Evolutionary conservation across 2,113 vertebrate genomes (phyloP).

Genomic region (Lampris incognitus): DNA sequence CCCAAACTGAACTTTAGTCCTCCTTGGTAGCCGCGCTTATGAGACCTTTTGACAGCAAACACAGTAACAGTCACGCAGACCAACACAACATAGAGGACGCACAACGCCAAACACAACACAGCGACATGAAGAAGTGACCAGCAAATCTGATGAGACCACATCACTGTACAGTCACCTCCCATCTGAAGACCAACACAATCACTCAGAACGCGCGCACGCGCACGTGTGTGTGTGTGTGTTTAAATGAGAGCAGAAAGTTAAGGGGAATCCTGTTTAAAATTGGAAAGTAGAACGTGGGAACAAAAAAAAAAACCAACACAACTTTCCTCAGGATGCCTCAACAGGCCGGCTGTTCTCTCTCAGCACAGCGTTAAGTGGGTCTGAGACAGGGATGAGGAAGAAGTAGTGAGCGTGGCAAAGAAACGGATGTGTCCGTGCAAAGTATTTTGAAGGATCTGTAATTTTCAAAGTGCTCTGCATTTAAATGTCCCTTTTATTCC

Average conservation of each 20-base stretch:
- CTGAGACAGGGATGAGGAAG: conserved; percentile 81
- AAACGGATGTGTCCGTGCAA: conserved; percentile 87
- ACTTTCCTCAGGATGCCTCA: conserved; percentile 56
- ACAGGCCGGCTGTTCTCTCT: conserved; percentile 90
- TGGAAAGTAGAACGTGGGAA: conserved; percentile 84
- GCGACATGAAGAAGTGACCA: too few species aligned
- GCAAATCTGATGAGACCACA: too few species aligned
- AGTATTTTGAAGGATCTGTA: conserved; percentile 96
- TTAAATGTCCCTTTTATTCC: conserved; percentile 98
- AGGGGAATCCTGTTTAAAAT: conserved; percentile 81
- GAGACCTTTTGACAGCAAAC: background rate
- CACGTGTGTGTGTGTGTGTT: too few species aligned
- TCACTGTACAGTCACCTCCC: too few species aligned
- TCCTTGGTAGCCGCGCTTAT: too few species aligned
- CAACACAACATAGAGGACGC: too few species aligned
- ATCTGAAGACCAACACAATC: too few species aligned
- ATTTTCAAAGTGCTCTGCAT: conserved; percentile 95
- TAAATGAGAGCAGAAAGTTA: conserved; percentile 13
- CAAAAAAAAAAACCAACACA: conserved; percentile 16
- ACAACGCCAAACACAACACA: too few species aligned
- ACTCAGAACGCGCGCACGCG: too few species aligned
- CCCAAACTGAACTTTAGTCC: too few species aligned
- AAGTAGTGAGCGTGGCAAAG: conserved; percentile 74
- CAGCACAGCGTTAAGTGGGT: conserved; percentile 88
- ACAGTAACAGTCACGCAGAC: background rate